A percentile compares a stretch with the other conserved stretches of the same genome.
phyloP scores from a whole-genome alignment of 2,888 invertebrate genomes.

The Gymnocheta viridis region DNA sequence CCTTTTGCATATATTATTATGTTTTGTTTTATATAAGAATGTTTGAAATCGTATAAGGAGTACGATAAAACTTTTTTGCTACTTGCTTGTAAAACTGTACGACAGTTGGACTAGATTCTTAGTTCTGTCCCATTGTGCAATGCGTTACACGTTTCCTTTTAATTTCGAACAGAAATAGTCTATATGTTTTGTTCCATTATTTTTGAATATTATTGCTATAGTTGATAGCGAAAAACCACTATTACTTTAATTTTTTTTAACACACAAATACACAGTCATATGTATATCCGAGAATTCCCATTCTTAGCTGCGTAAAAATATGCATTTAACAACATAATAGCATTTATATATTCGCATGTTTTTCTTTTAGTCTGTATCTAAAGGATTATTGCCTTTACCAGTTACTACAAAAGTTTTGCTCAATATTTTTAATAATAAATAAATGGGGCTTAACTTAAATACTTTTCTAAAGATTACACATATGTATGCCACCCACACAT shows the following conservation, averaged over 20 bases:
- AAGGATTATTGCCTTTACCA: slow-evolving; percentile 5
- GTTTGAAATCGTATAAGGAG: too few species aligned
- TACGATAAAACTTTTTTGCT: too few species aligned
- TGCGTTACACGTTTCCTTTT: not conserved
- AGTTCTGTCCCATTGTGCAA: not conserved
- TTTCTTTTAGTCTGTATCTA: not conserved
- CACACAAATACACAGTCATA: not conserved
- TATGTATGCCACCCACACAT: too few species aligned
- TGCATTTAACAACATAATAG: not conserved
- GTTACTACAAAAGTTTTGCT: slow-evolving; percentile 35
- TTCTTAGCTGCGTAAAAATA: not conserved
- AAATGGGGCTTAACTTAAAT: slow-evolving; percentile 66
- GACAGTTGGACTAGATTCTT: not conserved
- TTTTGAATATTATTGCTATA: not conserved
- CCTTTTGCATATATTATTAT: too few species aligned
- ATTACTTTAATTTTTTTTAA: not conserved
- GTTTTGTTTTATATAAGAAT: too few species aligned
- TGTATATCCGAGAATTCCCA: not conserved
- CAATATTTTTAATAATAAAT: slow-evolving; percentile 64
- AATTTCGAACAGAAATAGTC: not conserved
- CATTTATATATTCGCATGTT: slow-evolving; percentile 1
- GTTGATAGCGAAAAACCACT: not conserved
- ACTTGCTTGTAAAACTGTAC: too few species aligned
- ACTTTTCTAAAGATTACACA: slow-evolving; percentile 59
- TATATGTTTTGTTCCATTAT: not conserved